These are phyloP conservation scores for Drosophila navojoa DNA, from an alignment of 1,140 invertebrate species.

Conservation along the genomic window DNA sequence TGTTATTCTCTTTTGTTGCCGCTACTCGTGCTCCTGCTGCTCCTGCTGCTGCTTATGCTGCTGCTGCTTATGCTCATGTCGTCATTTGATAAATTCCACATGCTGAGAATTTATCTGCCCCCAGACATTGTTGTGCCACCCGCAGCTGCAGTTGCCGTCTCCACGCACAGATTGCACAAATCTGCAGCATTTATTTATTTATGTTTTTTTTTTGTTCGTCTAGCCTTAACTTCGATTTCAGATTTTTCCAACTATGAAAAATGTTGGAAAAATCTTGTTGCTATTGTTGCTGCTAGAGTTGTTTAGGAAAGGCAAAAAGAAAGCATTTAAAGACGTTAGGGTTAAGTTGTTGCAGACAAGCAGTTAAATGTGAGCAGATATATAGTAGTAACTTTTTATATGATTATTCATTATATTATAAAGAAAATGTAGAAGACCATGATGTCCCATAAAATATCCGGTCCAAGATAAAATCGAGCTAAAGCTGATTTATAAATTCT, in stretches of 20 bases:
- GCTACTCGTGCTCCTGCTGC: not conserved
- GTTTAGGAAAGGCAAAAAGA: conserved; percentile 4
- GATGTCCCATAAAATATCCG: too few relatives aligned
- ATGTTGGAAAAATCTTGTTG: conserved; percentile 21
- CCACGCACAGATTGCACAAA: conserved; percentile 48
- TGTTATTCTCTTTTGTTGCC: not conserved
- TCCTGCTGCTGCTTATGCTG: conserved; percentile 21
- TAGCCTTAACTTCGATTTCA: conserved; percentile 36
- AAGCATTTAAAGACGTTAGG: not conserved
- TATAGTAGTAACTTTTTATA: too few relatives aligned
- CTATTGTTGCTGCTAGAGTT: conserved; percentile 2
- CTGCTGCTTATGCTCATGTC: conserved; percentile 51
- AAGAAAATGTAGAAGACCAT: too few relatives aligned
- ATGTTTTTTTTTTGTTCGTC: not conserved
- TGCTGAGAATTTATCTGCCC: conserved; percentile 69
- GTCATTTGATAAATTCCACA: conserved; percentile 78
- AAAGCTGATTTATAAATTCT: too few relatives aligned
- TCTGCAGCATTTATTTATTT: conserved; percentile 26
- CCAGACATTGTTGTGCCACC: conserved; percentile 27
- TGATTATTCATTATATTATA: too few relatives aligned
- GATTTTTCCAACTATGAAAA: conserved; percentile 21
- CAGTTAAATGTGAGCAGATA: not conserved
- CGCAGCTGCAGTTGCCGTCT: conserved; percentile 17
- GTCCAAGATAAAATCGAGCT: too few relatives aligned
- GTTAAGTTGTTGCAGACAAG: not conserved